Conservation (phyloP, 2,797 vertebrate genomes). For the Vipera ursinii region DNA sequence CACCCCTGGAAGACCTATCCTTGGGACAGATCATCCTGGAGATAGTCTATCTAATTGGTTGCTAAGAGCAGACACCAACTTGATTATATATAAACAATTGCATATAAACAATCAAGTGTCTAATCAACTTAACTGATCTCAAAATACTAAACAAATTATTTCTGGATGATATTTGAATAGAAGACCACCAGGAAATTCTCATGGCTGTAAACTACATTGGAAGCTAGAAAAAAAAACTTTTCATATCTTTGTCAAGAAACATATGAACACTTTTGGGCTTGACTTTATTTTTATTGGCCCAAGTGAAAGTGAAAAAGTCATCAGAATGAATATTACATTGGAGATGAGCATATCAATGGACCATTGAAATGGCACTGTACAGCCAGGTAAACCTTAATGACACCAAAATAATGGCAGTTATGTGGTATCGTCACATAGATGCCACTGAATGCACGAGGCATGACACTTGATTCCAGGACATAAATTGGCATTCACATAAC, state of each 20-base stretch:
- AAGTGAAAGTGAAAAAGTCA: background rate
- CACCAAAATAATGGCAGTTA: background rate
- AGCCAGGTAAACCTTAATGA: background rate
- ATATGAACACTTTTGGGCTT: background rate
- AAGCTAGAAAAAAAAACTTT: background rate
- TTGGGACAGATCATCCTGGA: background rate
- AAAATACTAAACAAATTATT: background rate
- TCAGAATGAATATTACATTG: background rate
- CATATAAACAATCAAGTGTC: background rate
- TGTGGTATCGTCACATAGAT: background rate
- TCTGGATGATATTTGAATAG: background rate
- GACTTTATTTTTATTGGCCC: background rate
- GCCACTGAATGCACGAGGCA: background rate
- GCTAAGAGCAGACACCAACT: background rate
- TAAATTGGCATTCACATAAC: background rate
- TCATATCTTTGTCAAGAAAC: background rate
- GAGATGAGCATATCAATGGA: background rate
- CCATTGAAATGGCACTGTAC: background rate
- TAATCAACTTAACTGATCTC: background rate
- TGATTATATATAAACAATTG: background rate
- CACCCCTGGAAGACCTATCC: background rate
- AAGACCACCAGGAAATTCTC: background rate
- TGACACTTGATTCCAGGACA: background rate
- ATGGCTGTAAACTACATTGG: background rate
- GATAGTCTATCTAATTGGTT: background rate